Percentiles rank a stretch among this genome's conserved stretches.
phyloP scores from a whole-genome alignment of 2,888 invertebrate species.

The Chrysolina americana region DNA sequence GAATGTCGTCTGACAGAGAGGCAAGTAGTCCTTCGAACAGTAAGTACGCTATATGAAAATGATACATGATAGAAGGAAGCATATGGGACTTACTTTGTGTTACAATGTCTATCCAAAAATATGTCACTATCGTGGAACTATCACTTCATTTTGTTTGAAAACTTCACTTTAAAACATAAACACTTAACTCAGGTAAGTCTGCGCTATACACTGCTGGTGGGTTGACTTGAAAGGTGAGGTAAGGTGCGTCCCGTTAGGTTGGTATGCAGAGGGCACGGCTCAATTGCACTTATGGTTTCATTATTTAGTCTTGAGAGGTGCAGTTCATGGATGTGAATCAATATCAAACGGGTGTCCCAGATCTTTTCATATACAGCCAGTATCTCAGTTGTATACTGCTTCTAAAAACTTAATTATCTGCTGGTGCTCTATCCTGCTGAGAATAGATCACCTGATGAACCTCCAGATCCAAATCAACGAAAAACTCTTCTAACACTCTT shows the following conservation, averaged over 20 bases:
- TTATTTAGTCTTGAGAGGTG: neutral
- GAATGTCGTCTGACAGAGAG: conserved; percentile 38
- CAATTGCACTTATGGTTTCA: neutral
- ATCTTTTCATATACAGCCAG: too few species aligned
- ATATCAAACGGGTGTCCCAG: too few species aligned
- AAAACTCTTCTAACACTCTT: too few species aligned
- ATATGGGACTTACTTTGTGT: conserved; percentile 7
- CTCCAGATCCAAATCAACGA: too few species aligned
- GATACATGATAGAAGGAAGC: neutral
- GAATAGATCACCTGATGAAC: too few species aligned
- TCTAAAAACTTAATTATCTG: too few species aligned
- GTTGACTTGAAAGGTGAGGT: conserved; percentile 63
- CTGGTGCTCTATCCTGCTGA: too few species aligned
- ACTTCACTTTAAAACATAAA: conserved; percentile 24
- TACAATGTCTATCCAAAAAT: conserved; percentile 39
- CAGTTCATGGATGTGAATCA: neutral
- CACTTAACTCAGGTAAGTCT: conserved; percentile 47
- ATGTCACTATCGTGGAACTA: conserved; percentile 42
- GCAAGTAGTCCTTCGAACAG: neutral
- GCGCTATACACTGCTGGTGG: conserved; percentile 53
- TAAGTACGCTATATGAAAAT: neutral
- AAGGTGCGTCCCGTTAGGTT: conserved; percentile 68
- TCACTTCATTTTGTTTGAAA: conserved; percentile 49
- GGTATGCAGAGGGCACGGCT: conserved; percentile 59
- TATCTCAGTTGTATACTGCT: too few species aligned